Evolutionary conservation across 92 coral and sea anemone species (phyloP).

Genomic region (Palythoa caribaeorum): DNA sequence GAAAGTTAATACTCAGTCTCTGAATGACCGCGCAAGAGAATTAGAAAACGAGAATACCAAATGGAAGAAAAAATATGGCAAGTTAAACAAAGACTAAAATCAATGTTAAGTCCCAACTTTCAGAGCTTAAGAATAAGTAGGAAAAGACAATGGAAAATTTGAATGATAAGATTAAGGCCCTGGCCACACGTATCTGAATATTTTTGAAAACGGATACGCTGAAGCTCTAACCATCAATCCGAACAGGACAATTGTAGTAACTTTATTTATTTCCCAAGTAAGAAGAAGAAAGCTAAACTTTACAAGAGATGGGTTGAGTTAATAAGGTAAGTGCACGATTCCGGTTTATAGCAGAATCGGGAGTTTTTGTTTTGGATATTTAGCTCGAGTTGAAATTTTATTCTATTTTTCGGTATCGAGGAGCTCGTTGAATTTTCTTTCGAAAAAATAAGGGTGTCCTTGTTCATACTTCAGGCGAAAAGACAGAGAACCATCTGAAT

Average conservation of each 20-base stretch:
- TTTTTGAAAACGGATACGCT: too few relatives aligned
- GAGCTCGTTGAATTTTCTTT: neutral
- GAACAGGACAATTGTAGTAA: neutral
- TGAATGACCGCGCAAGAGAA: too few relatives aligned
- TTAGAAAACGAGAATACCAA: neutral
- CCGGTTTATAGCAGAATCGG: neutral
- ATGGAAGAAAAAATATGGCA: neutral
- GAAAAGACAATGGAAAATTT: neutral
- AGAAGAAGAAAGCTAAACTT: neutral
- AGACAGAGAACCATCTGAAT: neutral
- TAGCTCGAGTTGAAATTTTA: neutral
- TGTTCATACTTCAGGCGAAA: neutral
- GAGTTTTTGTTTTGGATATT: neutral
- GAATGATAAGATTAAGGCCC: neutral
- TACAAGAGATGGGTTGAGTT: neutral
- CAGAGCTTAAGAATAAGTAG: neutral
- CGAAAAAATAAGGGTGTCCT: neutral
- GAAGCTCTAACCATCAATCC: neutral
- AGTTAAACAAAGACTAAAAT: neutral
- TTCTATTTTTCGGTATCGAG: neutral
- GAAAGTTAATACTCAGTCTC: too few relatives aligned
- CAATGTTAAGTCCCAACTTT: neutral
- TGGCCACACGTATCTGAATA: too few relatives aligned
- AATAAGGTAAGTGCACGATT: neutral
- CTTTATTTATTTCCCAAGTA: neutral